Conservation (phyloP, 2,888 invertebrate genomes). For the Pollenia griseotomentosa region DNA sequence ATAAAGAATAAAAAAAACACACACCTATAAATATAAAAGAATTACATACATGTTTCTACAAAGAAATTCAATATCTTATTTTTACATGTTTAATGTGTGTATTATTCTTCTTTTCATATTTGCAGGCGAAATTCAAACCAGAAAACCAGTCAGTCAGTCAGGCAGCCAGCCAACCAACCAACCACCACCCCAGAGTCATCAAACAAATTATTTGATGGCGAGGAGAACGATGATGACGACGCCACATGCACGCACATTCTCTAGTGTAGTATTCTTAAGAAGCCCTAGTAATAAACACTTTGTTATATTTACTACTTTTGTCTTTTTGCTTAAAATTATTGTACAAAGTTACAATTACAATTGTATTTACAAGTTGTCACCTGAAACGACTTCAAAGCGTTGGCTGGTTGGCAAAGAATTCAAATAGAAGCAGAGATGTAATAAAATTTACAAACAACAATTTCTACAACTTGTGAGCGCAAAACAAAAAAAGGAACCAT, state of each 20-base stretch:
- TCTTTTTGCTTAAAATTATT: slow-evolving; percentile 45
- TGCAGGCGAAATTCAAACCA: slow-evolving; percentile 21
- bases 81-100: slow-evolving; percentile 16
- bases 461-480: slow-evolving; percentile 9
- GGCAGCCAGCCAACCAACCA: not conserved
- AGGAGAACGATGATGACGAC: slow-evolving; percentile 19
- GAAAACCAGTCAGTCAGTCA: slow-evolving; percentile 11
- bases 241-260: slow-evolving; percentile 60
- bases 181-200: slow-evolving; percentile 46
- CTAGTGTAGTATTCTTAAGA: slow-evolving; percentile 54
- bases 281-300: slow-evolving; percentile 66
- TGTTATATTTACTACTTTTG: slow-evolving; percentile 39
- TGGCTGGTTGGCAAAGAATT: slow-evolving; percentile 44
- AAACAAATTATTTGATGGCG: slow-evolving; percentile 14
- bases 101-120: not conserved
- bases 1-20: not conserved
- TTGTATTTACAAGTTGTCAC: slow-evolving; percentile 68
- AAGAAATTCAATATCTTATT: slow-evolving; percentile 45
- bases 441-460: slow-evolving; percentile 10
- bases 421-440: slow-evolving; percentile 36
- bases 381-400: slow-evolving; percentile 64
- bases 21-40: slow-evolving; percentile 31
- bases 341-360: slow-evolving; percentile 71
- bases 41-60: slow-evolving; percentile 36
- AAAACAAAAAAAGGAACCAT: slow-evolving; percentile 34